phyloP scores from a whole-genome alignment of 2,888 invertebrate genomes.

The Ceriagrion tenellum region DNA sequence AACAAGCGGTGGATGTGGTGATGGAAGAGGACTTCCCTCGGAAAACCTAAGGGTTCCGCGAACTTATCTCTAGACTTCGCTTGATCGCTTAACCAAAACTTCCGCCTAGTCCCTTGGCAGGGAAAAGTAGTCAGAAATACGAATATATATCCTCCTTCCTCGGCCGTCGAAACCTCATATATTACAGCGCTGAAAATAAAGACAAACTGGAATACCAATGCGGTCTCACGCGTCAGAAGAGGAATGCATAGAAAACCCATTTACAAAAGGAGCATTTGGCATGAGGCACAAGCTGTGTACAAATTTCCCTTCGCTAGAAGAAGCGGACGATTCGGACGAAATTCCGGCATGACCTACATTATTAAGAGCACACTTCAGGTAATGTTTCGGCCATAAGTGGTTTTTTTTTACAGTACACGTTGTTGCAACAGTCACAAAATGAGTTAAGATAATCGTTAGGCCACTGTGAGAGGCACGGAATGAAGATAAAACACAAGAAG shows the following conservation, averaged over 20 bases:
- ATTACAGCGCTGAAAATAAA: neutral
- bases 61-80: neutral
- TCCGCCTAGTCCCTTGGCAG: neutral
- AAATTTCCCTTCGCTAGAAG: no score
- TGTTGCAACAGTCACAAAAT: no score
- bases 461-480: no score
- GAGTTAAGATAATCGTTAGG: no score
- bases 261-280: neutral
- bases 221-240: neutral
- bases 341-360: no score
- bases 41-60: slow-evolving; percentile 1
- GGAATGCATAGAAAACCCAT: neutral
- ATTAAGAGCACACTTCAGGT: no score
- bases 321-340: no score
- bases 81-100: neutral
- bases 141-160: neutral
- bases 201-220: neutral
- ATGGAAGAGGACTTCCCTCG: slow-evolving; percentile 17
- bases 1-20: neutral
- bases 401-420: no score
- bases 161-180: neutral
- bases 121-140: neutral
- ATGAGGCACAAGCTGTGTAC: no score
- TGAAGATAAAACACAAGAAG: no score
- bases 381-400: no score